Base-by-base conservation (phyloP, 1,140 invertebrate species). In the Orchestia grillus region DNA sequence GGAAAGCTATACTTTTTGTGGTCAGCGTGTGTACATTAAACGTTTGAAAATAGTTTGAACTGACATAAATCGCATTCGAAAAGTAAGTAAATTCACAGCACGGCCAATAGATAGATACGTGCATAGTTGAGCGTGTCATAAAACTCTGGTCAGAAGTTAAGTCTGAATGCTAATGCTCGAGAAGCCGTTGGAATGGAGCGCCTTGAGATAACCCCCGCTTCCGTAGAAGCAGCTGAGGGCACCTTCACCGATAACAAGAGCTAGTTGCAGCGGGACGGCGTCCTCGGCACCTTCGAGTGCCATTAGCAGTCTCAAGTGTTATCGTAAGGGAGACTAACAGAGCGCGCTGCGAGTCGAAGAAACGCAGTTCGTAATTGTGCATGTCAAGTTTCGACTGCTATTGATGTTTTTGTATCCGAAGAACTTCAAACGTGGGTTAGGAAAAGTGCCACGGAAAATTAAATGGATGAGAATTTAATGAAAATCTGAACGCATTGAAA, bases 221-320 rank as follows among this genome's bases (percentile, higher is more conserved):
- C 92, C 92, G 92, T 45, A 94, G 40, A 94, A 44, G 44, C 92
- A 94, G 44, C 11, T 94, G 36, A 90, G 92, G 44, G 92, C 40
- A 40, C 43, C 44, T 44, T 40, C 8, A 94, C 6, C 92, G 92
- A 94, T 94, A 94, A 94, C 92, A 44, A 94, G 92, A 44, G 43
- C 23, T 19, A 44, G 41, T 47, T 40, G 92, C 44, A 40, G 43
- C 43, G 43, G 19, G 47, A 94, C 92, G n/a, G 43, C 44, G 92
- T 45, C 41, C 92, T 94, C 44, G 92, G 92, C 44, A 47, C 92
- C 44, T 94, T 44, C 92, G 40, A 94, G 44, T 44, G 92, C 92
- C 92, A 94, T 94, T 94, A 94, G 44, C 92, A 43, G 92, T 47
- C 44, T 94, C 43, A 40, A 94, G 92, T 94, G 92, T 94, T 94